Percentiles rank a stretch among this genome's conserved stretches.
Evolutionary conservation across 2,888 invertebrate species (phyloP).

Genomic region (Sycophila texana): DNA sequence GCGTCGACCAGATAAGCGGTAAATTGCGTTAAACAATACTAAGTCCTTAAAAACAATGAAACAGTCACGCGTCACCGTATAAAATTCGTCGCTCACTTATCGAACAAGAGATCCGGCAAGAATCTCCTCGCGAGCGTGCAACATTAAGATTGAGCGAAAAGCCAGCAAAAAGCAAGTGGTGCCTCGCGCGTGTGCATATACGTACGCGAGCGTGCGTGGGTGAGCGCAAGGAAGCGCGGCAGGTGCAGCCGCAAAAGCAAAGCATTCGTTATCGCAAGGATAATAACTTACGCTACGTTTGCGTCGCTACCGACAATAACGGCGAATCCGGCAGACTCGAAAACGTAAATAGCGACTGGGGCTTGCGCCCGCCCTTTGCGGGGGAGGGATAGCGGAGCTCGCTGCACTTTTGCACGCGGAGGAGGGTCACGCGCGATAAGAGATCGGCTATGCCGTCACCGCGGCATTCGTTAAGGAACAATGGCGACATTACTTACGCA

Average conservation of each 20-base stretch:
- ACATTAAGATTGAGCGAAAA: too few relatives aligned
- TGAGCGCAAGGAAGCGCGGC: not conserved
- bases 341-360: not conserved
- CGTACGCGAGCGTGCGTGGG: not conserved
- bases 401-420: not conserved
- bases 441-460: not conserved
- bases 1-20: too few relatives aligned
- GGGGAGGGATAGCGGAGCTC: not conserved
- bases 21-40: too few relatives aligned
- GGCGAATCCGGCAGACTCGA: slow-evolving; percentile 2
- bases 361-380: not conserved
- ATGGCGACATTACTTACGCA: slow-evolving; percentile 53
- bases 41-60: too few relatives aligned
- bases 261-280: slow-evolving; percentile 6
- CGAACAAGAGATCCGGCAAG: too few relatives aligned
- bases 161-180: too few relatives aligned
- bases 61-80: too few relatives aligned
- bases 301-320: not conserved
- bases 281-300: not conserved
- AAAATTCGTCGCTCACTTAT: too few relatives aligned
- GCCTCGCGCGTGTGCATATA: too few relatives aligned
- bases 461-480: slow-evolving; percentile 41
- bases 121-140: too few relatives aligned
- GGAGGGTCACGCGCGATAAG: slow-evolving; percentile 29
- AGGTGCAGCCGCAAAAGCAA: not conserved